These are phyloP conservation scores for Nomada goodeniana DNA, from an alignment of 2,888 invertebrate species.

Conservation along the genomic window DNA sequence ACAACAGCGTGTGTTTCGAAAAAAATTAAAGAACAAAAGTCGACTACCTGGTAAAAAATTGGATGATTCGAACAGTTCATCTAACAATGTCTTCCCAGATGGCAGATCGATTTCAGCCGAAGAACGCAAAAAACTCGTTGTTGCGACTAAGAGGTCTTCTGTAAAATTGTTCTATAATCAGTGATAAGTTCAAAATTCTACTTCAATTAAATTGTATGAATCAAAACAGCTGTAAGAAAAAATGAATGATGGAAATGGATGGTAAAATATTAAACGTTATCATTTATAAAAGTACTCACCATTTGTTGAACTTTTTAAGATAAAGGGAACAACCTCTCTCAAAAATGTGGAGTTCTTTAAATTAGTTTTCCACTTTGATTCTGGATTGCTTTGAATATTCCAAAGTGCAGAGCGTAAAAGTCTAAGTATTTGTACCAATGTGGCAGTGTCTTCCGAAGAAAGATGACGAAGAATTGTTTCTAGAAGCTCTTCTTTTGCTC, in stretches of 20 bases:
- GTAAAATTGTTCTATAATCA: constrained; percentile 23
- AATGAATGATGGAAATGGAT: background rate
- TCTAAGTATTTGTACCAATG: constrained; percentile 90
- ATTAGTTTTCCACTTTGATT: constrained; percentile 74
- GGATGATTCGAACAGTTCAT: constrained; percentile 52
- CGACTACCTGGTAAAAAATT: constrained; percentile 54
- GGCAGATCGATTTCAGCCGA: constrained; percentile 64
- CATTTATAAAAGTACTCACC: constrained; percentile 26
- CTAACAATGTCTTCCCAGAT: constrained; percentile 39
- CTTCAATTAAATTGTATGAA: background rate
- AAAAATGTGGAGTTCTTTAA: constrained; percentile 83
- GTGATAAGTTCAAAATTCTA: background rate
- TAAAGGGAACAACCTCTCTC: constrained; percentile 88
- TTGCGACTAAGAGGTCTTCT: constrained; percentile 76
- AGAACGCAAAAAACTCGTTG: constrained; percentile 75
- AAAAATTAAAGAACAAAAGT: constrained; percentile 16
- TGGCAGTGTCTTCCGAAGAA: constrained; percentile 88
- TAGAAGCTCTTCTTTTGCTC: constrained; percentile 87
- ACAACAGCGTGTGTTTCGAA: background rate
- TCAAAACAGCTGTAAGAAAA: background rate
- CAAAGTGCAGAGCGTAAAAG: constrained; percentile 85
- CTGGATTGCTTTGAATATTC: constrained; percentile 78
- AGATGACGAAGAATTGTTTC: constrained; percentile 86
- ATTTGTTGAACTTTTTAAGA: constrained; percentile 85
- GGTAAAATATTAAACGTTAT: background rate